phyloP scores from a whole-genome alignment of 2,888 invertebrate genomes.

The Tridacna crocea region DNA sequence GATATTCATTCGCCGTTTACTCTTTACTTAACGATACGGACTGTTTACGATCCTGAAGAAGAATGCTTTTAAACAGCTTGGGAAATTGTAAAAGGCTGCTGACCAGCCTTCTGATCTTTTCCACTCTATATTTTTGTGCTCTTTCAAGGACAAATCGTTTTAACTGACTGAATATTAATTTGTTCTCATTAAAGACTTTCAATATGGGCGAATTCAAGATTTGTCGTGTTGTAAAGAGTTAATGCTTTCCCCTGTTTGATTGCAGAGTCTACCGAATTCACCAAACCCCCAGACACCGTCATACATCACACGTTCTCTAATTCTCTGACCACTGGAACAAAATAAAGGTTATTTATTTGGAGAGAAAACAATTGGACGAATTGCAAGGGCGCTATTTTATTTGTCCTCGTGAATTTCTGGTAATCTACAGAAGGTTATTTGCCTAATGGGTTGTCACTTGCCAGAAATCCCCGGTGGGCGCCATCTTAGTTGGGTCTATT shows the following conservation, averaged over 20 bases:
- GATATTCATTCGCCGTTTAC: slow-evolving; percentile 28
- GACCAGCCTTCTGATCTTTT: no score
- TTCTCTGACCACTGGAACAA: slow-evolving; percentile 52
- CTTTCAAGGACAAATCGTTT: no score
- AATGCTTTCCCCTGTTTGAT: slow-evolving; percentile 13
- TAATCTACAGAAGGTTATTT: slow-evolving; percentile 48
- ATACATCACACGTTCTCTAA: slow-evolving; percentile 38
- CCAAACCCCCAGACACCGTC: slow-evolving; percentile 19
- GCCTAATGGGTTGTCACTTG: slow-evolving; percentile 62
- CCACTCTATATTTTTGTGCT: no score
- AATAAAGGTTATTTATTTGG: slow-evolving; percentile 49
- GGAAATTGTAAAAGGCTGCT: no score
- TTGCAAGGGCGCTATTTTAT: slow-evolving; percentile 55
- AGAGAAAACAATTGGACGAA: slow-evolving; percentile 50
- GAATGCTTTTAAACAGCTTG: slow-evolving; percentile 4
- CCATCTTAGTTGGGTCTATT: slow-evolving; percentile 32
- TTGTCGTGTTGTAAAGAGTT: no score
- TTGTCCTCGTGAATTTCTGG: slow-evolving; percentile 48
- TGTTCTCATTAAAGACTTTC: no score
- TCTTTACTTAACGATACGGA: no score
- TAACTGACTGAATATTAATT: no score
- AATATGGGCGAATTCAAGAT: no score
- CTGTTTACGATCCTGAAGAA: not conserved
- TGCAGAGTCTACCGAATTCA: slow-evolving; percentile 1
- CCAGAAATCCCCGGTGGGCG: slow-evolving; percentile 39